phyloP scores from a whole-genome alignment of 2,113 vertebrate species.

The Gallinago undulata region DNA sequence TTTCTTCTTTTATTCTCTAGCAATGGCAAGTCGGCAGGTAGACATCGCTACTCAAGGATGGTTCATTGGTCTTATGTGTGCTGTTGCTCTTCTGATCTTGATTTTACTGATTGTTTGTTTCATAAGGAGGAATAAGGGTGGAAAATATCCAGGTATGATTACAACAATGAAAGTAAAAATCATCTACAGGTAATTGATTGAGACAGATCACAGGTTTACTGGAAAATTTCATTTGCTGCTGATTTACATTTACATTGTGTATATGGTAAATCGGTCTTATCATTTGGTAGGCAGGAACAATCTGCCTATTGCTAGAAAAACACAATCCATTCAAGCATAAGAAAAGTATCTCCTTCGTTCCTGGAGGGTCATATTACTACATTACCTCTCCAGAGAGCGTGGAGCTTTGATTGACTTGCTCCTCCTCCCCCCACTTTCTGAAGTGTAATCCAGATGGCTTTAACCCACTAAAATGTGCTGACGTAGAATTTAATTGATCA shows the following conservation, averaged over 20 bases:
- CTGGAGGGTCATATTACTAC: background rate
- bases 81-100: constrained; percentile 95
- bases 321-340: background rate
- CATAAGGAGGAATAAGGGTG: constrained; percentile 98
- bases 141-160: constrained; percentile 95
- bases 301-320: background rate
- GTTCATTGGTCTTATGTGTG: constrained; percentile 99
- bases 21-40: constrained; percentile 93
- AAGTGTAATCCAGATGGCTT: background rate
- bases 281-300: background rate
- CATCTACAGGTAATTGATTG: background rate
- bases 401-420: background rate
- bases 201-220: background rate
- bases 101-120: constrained; percentile 98
- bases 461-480: background rate
- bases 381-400: background rate
- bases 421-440: background rate
- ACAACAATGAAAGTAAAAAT: background rate
- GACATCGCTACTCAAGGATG: constrained; percentile 98
- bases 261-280: background rate
- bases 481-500: background rate
- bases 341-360: background rate
- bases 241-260: background rate
- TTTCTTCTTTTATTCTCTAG: constrained; percentile 70
- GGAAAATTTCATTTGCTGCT: background rate